Evolutionary conservation across 2,113 vertebrate genomes (phyloP).

Genomic region (Takifugu flavidus): DNA sequence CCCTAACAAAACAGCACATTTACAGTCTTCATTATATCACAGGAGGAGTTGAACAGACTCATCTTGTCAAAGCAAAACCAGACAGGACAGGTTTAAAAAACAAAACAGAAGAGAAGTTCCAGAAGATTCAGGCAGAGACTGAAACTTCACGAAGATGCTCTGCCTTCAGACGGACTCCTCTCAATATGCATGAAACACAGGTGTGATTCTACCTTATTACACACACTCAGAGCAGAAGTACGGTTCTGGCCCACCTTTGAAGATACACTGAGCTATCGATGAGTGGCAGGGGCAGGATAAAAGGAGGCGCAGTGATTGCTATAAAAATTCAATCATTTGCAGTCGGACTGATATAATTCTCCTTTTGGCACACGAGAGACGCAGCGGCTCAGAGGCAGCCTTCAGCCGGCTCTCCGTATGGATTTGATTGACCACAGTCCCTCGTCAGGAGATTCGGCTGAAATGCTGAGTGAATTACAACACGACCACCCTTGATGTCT

Average conservation of each 20-base stretch:
- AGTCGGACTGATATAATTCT: constrained; percentile 62
- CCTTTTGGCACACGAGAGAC: constrained; percentile 46
- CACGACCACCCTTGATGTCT: constrained; percentile 51
- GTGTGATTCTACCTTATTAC: constrained; percentile 24
- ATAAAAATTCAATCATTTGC: constrained; percentile 70
- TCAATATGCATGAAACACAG: constrained; percentile 54
- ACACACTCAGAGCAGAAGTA: constrained; percentile 21
- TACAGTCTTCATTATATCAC: no score
- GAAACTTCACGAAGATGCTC: constrained; percentile 56
- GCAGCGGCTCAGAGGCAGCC: constrained; percentile 49
- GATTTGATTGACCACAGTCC: constrained; percentile 68
- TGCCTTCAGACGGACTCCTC: constrained; percentile 19
- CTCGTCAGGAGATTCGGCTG: constrained; percentile 51
- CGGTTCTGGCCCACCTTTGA: constrained; percentile 54
- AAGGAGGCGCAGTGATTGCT: constrained; percentile 57
- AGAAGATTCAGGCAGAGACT: constrained; percentile 46
- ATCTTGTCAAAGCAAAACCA: no score
- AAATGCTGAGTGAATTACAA: constrained; percentile 58
- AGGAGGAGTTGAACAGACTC: no score
- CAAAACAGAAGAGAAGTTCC: constrained; percentile 15
- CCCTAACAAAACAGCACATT: no score
- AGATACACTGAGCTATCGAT: constrained; percentile 48
- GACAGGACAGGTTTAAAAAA: no score
- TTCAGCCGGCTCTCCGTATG: constrained; percentile 47
- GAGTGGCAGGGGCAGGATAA: constrained; percentile 43